A percentile compares a stretch with the other conserved stretches of the same genome.
These are phyloP conservation scores for Pollachius pollachius DNA, from an alignment of 2,113 vertebrate species.

Conservation along the genomic window DNA sequence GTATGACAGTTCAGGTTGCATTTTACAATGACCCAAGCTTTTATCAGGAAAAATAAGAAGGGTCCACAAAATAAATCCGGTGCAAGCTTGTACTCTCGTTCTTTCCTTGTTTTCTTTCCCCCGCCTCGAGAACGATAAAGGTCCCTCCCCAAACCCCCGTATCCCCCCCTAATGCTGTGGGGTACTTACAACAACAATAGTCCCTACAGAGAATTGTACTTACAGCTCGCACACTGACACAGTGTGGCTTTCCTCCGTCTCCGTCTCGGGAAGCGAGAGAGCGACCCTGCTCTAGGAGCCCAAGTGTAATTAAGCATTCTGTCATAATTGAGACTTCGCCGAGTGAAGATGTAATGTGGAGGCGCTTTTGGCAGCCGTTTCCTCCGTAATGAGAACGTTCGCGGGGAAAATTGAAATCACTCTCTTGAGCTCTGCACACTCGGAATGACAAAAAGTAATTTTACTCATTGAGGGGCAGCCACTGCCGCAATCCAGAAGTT, in stretches of 20 bases:
- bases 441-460: conserved; percentile 63
- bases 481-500: conserved; percentile 37
- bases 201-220: conserved; percentile 52
- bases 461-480: conserved; percentile 52
- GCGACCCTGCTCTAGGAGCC: conserved; percentile 48
- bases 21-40: conserved; percentile 33
- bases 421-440: conserved; percentile 57
- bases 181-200: conserved; percentile 56
- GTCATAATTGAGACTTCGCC: conserved; percentile 71
- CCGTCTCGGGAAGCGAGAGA: conserved; percentile 42
- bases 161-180: conserved; percentile 39
- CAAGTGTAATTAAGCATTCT: conserved; percentile 68
- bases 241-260: conserved; percentile 39
- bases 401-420: conserved; percentile 70
- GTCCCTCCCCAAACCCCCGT: conserved; percentile 39
- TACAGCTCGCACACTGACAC: conserved; percentile 51
- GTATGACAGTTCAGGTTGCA: conserved; percentile 33
- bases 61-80: conserved; percentile 30
- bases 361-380: conserved; percentile 63
- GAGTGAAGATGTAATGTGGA: conserved; percentile 71
- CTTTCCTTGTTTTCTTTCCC: not conserved
- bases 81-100: conserved; percentile 53
- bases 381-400: conserved; percentile 72
- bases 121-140: conserved; percentile 54
- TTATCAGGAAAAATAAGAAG: conserved; percentile 40